Conservation (phyloP, 2,113 vertebrate genomes). For the Pterophyllum scalare region DNA sequence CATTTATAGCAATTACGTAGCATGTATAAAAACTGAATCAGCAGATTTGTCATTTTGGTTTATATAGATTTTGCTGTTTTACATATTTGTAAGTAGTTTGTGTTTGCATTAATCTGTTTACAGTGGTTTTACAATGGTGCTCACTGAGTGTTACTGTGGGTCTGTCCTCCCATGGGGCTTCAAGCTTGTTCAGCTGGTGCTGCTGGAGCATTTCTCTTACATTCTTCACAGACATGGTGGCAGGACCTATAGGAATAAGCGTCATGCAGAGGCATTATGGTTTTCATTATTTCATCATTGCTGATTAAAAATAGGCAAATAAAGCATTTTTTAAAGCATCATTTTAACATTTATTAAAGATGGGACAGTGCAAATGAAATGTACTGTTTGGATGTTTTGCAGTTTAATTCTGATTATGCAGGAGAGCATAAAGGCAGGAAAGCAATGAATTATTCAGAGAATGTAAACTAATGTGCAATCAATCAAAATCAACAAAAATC, state of each 20-base stretch:
- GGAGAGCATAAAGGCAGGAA: neutral
- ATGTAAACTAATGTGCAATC: neutral
- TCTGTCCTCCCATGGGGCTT: neutral
- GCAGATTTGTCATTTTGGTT: neutral
- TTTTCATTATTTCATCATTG: neutral
- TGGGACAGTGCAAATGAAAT: neutral
- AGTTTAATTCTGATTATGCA: neutral
- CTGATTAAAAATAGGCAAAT: neutral
- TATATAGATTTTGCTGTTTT: neutral
- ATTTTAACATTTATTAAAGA: neutral
- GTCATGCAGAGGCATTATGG: neutral
- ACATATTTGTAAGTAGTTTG: neutral
- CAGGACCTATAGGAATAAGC: conserved; percentile 58
- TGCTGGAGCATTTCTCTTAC: conserved; percentile 57
- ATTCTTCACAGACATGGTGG: conserved; percentile 77
- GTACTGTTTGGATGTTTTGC: neutral
- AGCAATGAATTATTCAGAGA: neutral
- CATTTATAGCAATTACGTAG: neutral
- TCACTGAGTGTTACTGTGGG: neutral
- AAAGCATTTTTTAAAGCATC: neutral
- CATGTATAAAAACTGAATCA: neutral
- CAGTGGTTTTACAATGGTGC: neutral
- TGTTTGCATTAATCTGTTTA: neutral
- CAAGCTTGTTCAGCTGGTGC: conserved; percentile 33
- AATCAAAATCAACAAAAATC: neutral